A percentile compares a stretch with the other conserved stretches of the same genome.
Evolutionary conservation across 1,140 invertebrate species (phyloP).

Genomic region (Drosophila azteca): DNA sequence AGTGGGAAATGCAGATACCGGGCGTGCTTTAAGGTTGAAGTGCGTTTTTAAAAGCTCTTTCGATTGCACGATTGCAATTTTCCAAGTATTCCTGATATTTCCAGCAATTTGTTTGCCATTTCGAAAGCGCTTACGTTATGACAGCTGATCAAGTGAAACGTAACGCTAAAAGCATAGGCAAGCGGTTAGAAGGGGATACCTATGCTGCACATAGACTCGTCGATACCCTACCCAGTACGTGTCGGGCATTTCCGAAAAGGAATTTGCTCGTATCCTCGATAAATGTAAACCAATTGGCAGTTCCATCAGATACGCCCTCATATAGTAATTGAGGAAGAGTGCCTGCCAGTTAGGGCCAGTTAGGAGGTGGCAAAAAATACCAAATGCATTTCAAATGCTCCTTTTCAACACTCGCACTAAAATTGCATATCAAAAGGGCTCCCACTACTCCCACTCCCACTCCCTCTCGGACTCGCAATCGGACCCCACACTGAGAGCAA

Average conservation of each 20-base stretch:
- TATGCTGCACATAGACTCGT: too few relatives aligned
- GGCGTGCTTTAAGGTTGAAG: conserved; percentile 14
- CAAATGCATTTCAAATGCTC: conserved; percentile 4
- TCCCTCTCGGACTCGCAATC: not conserved
- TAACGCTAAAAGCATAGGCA: conserved; percentile 10
- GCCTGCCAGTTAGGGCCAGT: too few relatives aligned
- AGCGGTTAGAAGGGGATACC: too few relatives aligned
- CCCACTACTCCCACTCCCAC: not conserved
- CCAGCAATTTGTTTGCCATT: conserved; percentile 11
- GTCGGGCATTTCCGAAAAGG: too few relatives aligned
- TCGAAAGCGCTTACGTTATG: conserved; percentile 15
- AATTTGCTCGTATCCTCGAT: too few relatives aligned
- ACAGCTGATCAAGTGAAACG: conserved; percentile 30
- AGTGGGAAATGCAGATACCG: conserved; percentile 15
- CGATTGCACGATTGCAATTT: not conserved
- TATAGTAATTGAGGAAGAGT: not conserved
- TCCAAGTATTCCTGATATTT: conserved; percentile 2
- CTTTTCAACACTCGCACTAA: not conserved
- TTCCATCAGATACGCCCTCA: not conserved
- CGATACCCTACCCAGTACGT: too few relatives aligned
- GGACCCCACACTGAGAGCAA: conserved; percentile 48
- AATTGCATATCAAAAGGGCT: conserved; percentile 22
- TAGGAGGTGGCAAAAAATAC: conserved; percentile 10
- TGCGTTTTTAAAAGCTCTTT: conserved; percentile 11
- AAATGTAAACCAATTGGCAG: too few relatives aligned